Evolutionary conservation across 2,888 invertebrate genomes (phyloP).

Genomic region (Thyatira batis): DNA sequence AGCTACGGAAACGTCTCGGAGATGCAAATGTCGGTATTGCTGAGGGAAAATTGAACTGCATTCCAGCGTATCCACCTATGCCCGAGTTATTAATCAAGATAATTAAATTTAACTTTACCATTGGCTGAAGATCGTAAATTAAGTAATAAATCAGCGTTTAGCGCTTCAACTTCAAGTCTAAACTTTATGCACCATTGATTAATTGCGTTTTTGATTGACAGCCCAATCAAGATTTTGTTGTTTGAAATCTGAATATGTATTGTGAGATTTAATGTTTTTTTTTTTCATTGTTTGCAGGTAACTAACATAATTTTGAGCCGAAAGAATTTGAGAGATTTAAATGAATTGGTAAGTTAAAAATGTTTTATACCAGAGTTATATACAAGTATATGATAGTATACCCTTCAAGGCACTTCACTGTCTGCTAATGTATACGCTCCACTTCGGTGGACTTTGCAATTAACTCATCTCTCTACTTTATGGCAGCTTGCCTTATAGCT

Average conservation of each 20-base stretch:
- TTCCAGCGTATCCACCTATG: neutral
- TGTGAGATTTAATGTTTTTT: constrained; percentile 12
- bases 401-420: neutral
- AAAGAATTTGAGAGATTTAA: neutral
- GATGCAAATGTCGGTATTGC: too few species aligned
- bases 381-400: neutral
- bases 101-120: neutral
- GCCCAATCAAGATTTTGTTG: constrained; percentile 21
- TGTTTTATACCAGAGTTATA: too few species aligned
- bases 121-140: neutral
- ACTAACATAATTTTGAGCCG: constrained; percentile 12
- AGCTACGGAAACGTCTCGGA: too few species aligned
- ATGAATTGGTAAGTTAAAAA: neutral
- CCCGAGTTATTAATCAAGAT: neutral
- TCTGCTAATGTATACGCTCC: neutral
- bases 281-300: constrained; percentile 45
- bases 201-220: constrained; percentile 32
- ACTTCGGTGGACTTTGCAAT: neutral
- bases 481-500: neutral
- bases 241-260: neutral
- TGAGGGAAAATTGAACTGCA: neutral
- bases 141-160: neutral
- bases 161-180: neutral
- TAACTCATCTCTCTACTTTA: neutral
- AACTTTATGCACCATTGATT: constrained; percentile 6